phyloP scores from a whole-genome alignment of 64 coral and sea anemone species.

The Montipora cactus region DNA sequence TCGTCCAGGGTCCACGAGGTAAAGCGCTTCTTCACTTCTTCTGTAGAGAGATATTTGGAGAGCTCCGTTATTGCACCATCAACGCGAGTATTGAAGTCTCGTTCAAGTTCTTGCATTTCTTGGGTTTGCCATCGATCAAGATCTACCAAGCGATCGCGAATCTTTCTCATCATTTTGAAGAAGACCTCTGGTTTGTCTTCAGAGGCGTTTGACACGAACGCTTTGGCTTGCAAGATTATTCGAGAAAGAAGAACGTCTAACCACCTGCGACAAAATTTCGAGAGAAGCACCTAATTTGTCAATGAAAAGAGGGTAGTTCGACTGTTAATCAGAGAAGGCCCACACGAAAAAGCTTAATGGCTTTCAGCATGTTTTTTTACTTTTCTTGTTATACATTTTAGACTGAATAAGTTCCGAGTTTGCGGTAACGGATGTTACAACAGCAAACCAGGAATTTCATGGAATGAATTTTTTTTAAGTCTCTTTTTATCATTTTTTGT shows the following conservation, averaged over 20 bases:
- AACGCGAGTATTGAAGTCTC: background rate
- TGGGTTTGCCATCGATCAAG: background rate
- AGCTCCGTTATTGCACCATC: background rate
- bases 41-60: background rate
- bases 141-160: background rate
- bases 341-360: too few species aligned
- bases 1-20: background rate
- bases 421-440: too few species aligned
- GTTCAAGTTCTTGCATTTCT: background rate
- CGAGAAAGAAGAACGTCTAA: background rate
- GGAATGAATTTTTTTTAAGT: too few species aligned
- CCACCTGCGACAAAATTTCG: background rate
- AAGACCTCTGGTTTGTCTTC: background rate
- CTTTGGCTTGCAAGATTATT: background rate
- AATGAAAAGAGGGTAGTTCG: too few species aligned
- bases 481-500: too few species aligned
- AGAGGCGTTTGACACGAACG: background rate
- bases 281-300: too few species aligned
- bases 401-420: too few species aligned
- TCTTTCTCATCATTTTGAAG: background rate
- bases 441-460: too few species aligned
- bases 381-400: too few species aligned
- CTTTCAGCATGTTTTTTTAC: too few species aligned
- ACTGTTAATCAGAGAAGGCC: too few species aligned
- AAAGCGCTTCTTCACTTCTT: background rate